phyloP scores from a whole-genome alignment of 2,113 vertebrate species.

The Centropus unirufus region DNA sequence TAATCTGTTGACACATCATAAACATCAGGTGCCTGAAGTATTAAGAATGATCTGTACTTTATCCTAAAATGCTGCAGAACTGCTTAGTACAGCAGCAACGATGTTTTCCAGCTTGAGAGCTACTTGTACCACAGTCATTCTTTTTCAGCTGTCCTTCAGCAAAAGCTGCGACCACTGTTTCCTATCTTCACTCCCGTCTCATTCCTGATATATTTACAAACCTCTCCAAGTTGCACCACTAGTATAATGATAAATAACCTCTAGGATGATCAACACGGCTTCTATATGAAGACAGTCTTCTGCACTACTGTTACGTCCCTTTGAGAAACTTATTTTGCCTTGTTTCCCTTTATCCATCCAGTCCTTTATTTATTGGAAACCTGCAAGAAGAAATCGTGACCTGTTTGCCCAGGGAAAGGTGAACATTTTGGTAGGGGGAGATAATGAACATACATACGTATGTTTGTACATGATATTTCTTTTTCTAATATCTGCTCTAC shows the following conservation, averaged over 20 bases:
- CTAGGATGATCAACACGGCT: neutral
- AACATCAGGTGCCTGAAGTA: slow-evolving; percentile 16
- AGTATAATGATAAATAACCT: neutral
- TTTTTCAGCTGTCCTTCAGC: neutral
- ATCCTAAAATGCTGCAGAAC: slow-evolving; percentile 34
- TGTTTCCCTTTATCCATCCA: neutral
- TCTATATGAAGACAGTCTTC: neutral
- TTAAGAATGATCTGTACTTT: slow-evolving; percentile 16
- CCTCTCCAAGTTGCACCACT: neutral
- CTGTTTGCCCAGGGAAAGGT: neutral
- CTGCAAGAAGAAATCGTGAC: neutral
- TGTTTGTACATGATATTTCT: neutral
- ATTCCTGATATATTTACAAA: neutral
- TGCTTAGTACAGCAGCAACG: neutral
- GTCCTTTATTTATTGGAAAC: neutral
- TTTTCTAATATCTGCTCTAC: neutral
- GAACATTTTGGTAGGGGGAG: neutral
- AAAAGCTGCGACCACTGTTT: neutral
- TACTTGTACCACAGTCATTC: neutral
- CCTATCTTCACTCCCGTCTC: neutral
- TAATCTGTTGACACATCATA: slow-evolving; percentile 32
- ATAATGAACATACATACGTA: neutral
- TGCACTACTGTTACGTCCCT: neutral
- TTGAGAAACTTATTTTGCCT: neutral
- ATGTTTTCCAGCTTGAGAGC: neutral